These are phyloP conservation scores for Callyntrura guangdongensis DNA, from an alignment of 2,888 invertebrate species.

Conservation along the genomic window DNA sequence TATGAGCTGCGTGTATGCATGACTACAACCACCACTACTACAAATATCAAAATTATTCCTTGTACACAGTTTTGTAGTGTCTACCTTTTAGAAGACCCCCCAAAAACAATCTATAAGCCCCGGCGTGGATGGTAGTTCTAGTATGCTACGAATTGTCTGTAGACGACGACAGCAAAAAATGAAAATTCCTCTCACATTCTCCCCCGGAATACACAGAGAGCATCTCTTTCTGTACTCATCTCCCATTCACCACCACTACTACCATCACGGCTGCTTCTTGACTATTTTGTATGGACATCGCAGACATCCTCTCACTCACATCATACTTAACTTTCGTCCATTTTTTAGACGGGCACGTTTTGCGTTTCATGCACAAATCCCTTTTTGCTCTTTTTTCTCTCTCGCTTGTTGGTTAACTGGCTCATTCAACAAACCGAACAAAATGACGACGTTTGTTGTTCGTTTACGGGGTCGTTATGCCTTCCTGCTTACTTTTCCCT, in stretches of 20 bases:
- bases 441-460: neutral
- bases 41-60: neutral
- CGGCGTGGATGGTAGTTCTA: constrained; percentile 5
- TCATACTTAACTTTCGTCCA: too few relatives aligned
- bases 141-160: constrained; percentile 12
- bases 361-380: constrained; percentile 60
- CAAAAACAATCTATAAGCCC: constrained; percentile 17
- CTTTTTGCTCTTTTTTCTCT: constrained; percentile 53
- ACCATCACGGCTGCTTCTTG: too few relatives aligned
- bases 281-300: too few relatives aligned
- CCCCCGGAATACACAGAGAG: neutral
- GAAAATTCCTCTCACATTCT: constrained; percentile 77
- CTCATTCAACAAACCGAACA: constrained; percentile 12
- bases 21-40: neutral
- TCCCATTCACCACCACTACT: too few relatives aligned
- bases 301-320: too few relatives aligned
- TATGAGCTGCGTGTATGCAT: constrained; percentile 54
- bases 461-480: neutral
- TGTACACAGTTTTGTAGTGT: constrained; percentile 5
- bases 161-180: constrained; percentile 48
- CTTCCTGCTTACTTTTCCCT: neutral
- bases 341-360: too few relatives aligned
- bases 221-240: too few relatives aligned
- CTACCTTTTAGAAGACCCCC: constrained; percentile 9
- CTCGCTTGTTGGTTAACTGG: constrained; percentile 36